Evolutionary conservation across 1,140 invertebrate species (phyloP).

Genomic region (Pseudoatta argentina): DNA sequence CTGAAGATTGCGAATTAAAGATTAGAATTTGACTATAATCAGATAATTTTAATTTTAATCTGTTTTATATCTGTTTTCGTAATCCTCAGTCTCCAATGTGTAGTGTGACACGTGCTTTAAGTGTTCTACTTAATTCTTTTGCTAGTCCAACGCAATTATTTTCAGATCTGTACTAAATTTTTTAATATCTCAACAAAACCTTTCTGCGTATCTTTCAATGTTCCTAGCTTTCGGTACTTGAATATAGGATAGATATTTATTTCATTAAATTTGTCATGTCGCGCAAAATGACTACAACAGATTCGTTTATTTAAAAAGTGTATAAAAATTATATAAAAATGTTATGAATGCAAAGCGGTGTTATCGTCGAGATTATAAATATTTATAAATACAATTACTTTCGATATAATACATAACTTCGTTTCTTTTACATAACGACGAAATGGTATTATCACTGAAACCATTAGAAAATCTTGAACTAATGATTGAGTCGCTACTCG

Average conservation of each 20-base stretch:
- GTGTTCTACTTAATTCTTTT: too few species aligned
- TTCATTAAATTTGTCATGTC: neutral
- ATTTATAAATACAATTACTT: slow-evolving; percentile 24
- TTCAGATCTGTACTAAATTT: too few species aligned
- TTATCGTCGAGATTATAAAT: neutral
- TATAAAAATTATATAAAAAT: slow-evolving; percentile 76
- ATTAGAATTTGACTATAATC: too few species aligned
- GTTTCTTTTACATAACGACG: neutral
- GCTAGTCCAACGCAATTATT: too few species aligned
- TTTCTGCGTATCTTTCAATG: too few species aligned
- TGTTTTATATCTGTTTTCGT: too few species aligned
- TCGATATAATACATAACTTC: slow-evolving; percentile 1
- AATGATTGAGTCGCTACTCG: neutral
- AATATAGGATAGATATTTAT: neutral
- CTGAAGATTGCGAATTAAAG: too few species aligned
- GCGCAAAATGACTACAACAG: slow-evolving; percentile 68
- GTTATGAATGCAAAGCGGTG: slow-evolving; percentile 25
- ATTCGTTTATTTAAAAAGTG: slow-evolving; percentile 80
- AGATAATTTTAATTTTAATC: too few species aligned
- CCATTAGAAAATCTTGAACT: slow-evolving; percentile 1
- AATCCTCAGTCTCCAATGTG: too few species aligned
- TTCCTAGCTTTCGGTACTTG: too few species aligned
- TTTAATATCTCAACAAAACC: too few species aligned
- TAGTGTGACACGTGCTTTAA: too few species aligned
- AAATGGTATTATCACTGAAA: slow-evolving; percentile 29